Base-by-base conservation (phyloP, 2,797 vertebrate species). In the Karalla daura region DNA sequence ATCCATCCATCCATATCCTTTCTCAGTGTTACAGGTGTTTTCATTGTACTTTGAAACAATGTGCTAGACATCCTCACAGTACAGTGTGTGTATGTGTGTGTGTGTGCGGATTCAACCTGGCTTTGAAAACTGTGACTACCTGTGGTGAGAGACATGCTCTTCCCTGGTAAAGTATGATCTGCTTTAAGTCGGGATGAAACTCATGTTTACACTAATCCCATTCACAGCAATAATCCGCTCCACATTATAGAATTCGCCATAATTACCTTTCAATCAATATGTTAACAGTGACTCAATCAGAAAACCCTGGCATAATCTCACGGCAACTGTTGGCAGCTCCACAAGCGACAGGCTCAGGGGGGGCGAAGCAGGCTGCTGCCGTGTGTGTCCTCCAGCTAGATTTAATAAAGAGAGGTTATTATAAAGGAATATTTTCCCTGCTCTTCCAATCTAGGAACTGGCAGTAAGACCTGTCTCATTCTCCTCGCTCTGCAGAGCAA, bases 351-450 rank as follows among this genome's bases (percentile, higher is more conserved):
- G 27, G 35, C 52, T 59, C 69, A 44, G 20, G 49, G 24, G n/a
- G 54, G 66, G 28, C 7, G 13, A 27, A 58, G 58, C 7, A 70
- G 65, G 32, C 50, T 36, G 50, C 59, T 64, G n/a, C n/a, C n/a
- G n/a, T n/a, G 40, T 54, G 33, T 54, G 64, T 76, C 69, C 51
- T 67, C 66, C 33, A 28, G 64, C 46, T 76, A 70, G 74, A 78
- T 79, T 84, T 85, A 88, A 90, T 90, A 90, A 92, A 76, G 69
- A 62, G 49, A 63, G 63, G 65, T 84, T 84, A 86, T 88, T 84
- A 87, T 82, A 76, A 62, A 81, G 66, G 77, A 83, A 81, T 88
- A 81, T 82, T 84, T 77, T 83, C 70, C 37, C 37, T 55, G 40
- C 41, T 70, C 49, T 74, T 73, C 76, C 74, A 80, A 78, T 89